These are phyloP conservation scores for Diploscapter pachys DNA, from an alignment of 1,140 invertebrate species.

Conservation along the genomic window DNA sequence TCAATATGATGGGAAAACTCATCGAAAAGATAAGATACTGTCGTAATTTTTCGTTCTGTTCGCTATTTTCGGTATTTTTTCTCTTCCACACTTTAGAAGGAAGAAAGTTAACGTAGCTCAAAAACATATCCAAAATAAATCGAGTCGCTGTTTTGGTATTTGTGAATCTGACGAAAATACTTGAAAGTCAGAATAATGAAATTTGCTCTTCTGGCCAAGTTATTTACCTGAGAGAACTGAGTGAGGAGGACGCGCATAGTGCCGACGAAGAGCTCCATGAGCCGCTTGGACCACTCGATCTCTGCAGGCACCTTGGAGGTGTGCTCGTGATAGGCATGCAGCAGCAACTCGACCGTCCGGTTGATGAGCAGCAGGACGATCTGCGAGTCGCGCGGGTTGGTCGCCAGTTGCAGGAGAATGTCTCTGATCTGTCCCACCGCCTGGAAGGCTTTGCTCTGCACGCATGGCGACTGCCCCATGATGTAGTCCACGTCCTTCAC, in stretches of 20 bases:
- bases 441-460: conserved; percentile 21
- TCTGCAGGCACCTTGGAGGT: conserved; percentile 10
- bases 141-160: no score
- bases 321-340: conserved; percentile 34
- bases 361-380: conserved; percentile 13
- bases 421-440: conserved; percentile 34
- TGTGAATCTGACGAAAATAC: background rate
- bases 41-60: no score
- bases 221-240: conserved; percentile 20
- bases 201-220: no score
- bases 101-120: no score
- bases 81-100: no score
- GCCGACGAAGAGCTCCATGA: conserved; percentile 37
- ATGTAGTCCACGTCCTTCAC: conserved; percentile 38
- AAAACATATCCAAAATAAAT: no score
- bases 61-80: no score
- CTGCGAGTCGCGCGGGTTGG: conserved; percentile 25
- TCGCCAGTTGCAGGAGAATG: conserved; percentile 20
- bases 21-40: no score
- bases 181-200: background rate
- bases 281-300: conserved; percentile 36
- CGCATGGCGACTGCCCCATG: conserved; percentile 16
- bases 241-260: conserved; percentile 34
- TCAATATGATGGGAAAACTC: background rate
- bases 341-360: conserved; percentile 32